Conservation (phyloP, 2,113 vertebrate genomes). For the Octodon degus region DNA sequence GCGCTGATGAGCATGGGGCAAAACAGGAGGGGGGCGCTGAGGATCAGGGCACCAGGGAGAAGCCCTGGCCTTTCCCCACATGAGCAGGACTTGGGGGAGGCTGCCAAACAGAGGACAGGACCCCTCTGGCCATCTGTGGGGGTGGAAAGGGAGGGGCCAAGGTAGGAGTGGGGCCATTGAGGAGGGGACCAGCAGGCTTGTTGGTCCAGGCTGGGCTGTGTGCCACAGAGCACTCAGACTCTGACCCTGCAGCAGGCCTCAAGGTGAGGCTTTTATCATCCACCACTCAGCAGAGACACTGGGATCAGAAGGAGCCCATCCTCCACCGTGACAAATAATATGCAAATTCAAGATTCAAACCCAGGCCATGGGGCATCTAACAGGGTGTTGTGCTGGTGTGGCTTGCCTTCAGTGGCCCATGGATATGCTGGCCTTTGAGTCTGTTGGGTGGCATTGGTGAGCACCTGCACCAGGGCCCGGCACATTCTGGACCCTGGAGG, state of each 20-base stretch:
- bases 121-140: neutral
- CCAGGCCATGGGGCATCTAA: accelerated
- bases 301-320: neutral
- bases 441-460: neutral
- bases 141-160: neutral
- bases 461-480: neutral
- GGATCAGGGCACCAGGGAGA: neutral
- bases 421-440: neutral
- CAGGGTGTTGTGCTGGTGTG: accelerated
- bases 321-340: neutral
- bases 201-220: neutral
- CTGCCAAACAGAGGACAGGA: neutral
- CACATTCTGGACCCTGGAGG: neutral
- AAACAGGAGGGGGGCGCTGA: neutral
- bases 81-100: accelerated
- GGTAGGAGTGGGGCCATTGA: neutral
- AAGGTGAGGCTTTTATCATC: neutral
- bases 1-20: neutral
- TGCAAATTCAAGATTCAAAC: neutral
- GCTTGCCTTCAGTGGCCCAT: accelerated
- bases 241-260: neutral
- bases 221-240: neutral
- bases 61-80: too few relatives aligned
- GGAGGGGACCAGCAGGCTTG: neutral
- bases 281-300: neutral